phyloP scores from a whole-genome alignment of 1,140 invertebrate genomes.

The Eueides isabella region DNA sequence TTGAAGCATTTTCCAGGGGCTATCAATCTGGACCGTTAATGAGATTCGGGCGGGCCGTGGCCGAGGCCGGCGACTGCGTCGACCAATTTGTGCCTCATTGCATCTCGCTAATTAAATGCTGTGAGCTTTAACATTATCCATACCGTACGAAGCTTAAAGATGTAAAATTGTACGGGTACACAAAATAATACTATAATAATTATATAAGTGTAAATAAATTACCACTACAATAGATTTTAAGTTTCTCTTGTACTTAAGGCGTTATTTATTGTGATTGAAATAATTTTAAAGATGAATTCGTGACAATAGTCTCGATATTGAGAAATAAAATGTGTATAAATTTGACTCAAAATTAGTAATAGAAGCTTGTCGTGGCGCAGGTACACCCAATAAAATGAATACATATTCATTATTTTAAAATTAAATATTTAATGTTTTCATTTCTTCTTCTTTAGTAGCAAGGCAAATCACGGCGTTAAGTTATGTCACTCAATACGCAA shows the following conservation, averaged over 20 bases:
- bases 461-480: too few relatives aligned
- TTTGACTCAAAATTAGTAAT: too few relatives aligned
- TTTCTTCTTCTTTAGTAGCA: too few relatives aligned
- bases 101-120: conserved; percentile 71
- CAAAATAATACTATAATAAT: neutral
- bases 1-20: conserved; percentile 74
- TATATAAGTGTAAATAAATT: neutral
- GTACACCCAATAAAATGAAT: too few relatives aligned
- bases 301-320: neutral
- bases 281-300: neutral
- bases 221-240: neutral
- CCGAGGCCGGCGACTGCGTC: conserved; percentile 52
- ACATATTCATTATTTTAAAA: too few relatives aligned
- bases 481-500: too few relatives aligned
- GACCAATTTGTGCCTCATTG: conserved; percentile 75
- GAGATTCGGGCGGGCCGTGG: conserved; percentile 62
- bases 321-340: neutral
- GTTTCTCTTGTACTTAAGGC: neutral
- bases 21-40: conserved; percentile 75
- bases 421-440: too few relatives aligned
- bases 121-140: conserved; percentile 47
- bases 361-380: too few relatives aligned
- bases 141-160: conserved; percentile 8
- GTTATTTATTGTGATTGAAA: neutral
- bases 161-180: neutral